Evolutionary conservation across 2,888 invertebrate species (phyloP).

Genomic region (Trachelus stipa): DNA sequence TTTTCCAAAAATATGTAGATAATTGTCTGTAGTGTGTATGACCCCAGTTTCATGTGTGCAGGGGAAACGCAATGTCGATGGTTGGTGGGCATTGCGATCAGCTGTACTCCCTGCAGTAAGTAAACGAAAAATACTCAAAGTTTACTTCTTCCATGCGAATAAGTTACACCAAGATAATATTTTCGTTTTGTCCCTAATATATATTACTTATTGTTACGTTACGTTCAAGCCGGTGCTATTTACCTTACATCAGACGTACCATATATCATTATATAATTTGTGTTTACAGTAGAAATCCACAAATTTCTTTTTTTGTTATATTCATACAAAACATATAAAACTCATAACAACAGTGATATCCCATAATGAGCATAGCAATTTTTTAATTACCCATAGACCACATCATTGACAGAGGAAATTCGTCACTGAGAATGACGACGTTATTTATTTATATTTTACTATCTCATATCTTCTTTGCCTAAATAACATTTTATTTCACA

Average conservation of each 20-base stretch:
- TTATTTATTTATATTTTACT: not conserved
- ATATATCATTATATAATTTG: not conserved
- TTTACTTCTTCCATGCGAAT: not conserved
- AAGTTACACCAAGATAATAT: not conserved
- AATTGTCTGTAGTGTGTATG: conserved; percentile 20
- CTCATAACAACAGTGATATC: not conserved
- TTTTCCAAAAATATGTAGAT: conserved; percentile 3
- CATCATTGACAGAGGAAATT: not conserved
- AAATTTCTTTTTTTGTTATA: not conserved
- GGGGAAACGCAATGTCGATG: conserved; percentile 67
- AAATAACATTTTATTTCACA: not conserved
- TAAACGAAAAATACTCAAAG: conserved; percentile 46
- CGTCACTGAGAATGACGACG: too few species aligned
- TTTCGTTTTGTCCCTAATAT: not conserved
- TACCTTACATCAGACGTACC: not conserved
- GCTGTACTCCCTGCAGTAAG: conserved; percentile 67
- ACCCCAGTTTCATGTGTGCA: conserved; percentile 63
- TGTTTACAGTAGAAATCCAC: not conserved
- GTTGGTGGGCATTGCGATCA: conserved; percentile 66
- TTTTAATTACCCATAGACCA: not conserved
- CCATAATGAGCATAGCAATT: not conserved
- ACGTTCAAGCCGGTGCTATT: not conserved
- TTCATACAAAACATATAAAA: not conserved
- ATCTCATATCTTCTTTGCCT: not conserved
- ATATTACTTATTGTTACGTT: not conserved